phyloP scores from a whole-genome alignment of 2,888 invertebrate genomes.

The Euclidia mi region DNA sequence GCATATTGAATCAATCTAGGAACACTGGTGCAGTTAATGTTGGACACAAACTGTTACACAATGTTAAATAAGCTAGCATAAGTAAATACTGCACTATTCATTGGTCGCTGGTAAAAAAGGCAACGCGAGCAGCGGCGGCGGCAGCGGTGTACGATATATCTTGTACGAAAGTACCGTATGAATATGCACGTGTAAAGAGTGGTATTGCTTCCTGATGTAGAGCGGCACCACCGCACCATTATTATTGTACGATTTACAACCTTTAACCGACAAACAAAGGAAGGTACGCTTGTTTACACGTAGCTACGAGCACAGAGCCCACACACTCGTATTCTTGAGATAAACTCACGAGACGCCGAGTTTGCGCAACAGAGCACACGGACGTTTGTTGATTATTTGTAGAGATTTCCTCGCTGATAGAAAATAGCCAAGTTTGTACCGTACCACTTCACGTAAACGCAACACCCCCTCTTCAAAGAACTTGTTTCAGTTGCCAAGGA shows the following conservation, averaged over 20 bases:
- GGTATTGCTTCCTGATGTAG: constrained; percentile 68
- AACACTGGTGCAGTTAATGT: too few relatives aligned
- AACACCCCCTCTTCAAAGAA: constrained; percentile 34
- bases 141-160: background rate
- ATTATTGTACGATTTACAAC: constrained; percentile 80
- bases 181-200: constrained; percentile 70
- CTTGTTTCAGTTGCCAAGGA: constrained; percentile 39
- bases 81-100: background rate
- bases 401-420: constrained; percentile 47
- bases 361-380: constrained; percentile 51
- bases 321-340: constrained; percentile 63
- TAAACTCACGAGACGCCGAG: constrained; percentile 65
- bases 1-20: too few relatives aligned
- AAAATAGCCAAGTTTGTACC: constrained; percentile 51
- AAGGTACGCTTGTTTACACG: constrained; percentile 70
- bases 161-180: constrained; percentile 52
- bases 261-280: constrained; percentile 76
- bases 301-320: constrained; percentile 35
- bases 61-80: background rate
- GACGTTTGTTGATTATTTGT: constrained; percentile 56
- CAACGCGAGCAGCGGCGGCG: too few relatives aligned
- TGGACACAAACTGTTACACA: too few relatives aligned
- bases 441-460: constrained; percentile 36
- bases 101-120: background rate
- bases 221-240: constrained; percentile 63